Evolutionary conservation across 2,888 invertebrate species (phyloP).

Genomic region (Eupithecia subfuscata): DNA sequence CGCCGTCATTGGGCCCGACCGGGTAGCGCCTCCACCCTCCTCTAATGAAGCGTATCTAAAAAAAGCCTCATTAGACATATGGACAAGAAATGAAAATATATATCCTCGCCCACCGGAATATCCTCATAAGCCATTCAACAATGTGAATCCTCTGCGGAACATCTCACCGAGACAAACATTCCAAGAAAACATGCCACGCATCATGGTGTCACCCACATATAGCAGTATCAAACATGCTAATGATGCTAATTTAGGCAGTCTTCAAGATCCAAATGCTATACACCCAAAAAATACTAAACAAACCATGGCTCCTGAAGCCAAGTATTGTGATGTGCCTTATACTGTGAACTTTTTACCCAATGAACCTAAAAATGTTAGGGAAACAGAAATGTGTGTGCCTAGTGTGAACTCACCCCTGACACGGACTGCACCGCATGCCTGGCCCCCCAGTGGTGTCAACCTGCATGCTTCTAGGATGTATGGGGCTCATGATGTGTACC

Average conservation of each 20-base stretch:
- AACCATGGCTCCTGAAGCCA: constrained; percentile 66
- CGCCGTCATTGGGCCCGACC: constrained; percentile 80
- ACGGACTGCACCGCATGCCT: constrained; percentile 62
- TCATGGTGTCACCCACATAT: constrained; percentile 76
- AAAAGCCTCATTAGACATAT: constrained; percentile 65
- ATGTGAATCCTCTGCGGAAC: constrained; percentile 72
- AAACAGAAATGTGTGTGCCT: constrained; percentile 66
- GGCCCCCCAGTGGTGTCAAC: constrained; percentile 64
- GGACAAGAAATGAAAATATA: constrained; percentile 62
- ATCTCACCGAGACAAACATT: constrained; percentile 83
- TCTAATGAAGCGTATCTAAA: constrained; percentile 65
- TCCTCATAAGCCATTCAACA: constrained; percentile 65
- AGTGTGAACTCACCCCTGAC: constrained; percentile 61
- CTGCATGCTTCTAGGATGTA: constrained; percentile 64
- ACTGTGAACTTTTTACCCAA: constrained; percentile 65
- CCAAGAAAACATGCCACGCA: constrained; percentile 81
- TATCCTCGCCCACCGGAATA: constrained; percentile 73
- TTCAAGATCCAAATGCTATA: constrained; percentile 56
- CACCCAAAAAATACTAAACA: constrained; percentile 66
- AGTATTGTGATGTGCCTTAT: constrained; percentile 82
- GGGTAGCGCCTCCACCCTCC: constrained; percentile 66
- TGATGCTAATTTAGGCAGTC: constrained; percentile 57
- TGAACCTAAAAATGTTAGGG: constrained; percentile 72
- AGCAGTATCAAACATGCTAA: constrained; percentile 67
- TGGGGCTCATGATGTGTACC: constrained; percentile 70